Percentiles rank a stretch among this genome's conserved stretches.
Evolutionary conservation across 2,113 vertebrate genomes (phyloP).

Genomic region (Rutilus rutilus): DNA sequence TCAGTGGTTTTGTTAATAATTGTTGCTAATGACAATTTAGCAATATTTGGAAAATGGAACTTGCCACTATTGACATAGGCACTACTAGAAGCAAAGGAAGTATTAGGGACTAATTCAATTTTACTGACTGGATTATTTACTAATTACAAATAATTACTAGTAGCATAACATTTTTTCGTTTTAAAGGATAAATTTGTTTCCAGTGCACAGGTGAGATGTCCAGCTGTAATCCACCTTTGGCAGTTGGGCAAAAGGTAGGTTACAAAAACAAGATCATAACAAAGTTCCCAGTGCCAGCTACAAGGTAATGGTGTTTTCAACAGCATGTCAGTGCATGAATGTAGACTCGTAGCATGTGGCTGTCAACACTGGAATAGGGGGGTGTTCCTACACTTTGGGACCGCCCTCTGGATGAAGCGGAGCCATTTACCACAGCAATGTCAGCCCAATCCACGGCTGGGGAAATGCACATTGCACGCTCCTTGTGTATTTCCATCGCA

Average conservation of each 20-base stretch:
- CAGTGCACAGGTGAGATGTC: not conserved
- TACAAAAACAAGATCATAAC: not conserved
- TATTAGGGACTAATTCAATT: not conserved
- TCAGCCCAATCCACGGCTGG: constrained; percentile 68
- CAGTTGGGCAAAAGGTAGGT: too few species aligned
- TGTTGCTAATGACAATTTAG: not conserved
- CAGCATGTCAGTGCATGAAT: not conserved
- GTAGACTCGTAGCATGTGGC: constrained; percentile 20
- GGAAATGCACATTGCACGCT: constrained; percentile 55
- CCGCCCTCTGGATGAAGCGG: constrained; percentile 79
- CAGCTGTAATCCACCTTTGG: not conserved
- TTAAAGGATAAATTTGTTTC: not conserved
- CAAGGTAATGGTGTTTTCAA: not conserved
- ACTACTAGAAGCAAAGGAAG: not conserved
- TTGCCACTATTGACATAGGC: not conserved
- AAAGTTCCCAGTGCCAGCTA: not conserved
- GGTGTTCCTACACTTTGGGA: constrained; percentile 64
- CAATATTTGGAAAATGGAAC: not conserved
- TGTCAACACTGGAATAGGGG: constrained; percentile 51
- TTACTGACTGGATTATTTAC: not conserved
- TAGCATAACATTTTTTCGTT: not conserved
- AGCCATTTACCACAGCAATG: constrained; percentile 69
- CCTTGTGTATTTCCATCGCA: constrained; percentile 59
- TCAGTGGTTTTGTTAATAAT: not conserved
- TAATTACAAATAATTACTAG: not conserved